Conservation (phyloP, 1,140 invertebrate genomes). For the Drosophila miranda region DNA sequence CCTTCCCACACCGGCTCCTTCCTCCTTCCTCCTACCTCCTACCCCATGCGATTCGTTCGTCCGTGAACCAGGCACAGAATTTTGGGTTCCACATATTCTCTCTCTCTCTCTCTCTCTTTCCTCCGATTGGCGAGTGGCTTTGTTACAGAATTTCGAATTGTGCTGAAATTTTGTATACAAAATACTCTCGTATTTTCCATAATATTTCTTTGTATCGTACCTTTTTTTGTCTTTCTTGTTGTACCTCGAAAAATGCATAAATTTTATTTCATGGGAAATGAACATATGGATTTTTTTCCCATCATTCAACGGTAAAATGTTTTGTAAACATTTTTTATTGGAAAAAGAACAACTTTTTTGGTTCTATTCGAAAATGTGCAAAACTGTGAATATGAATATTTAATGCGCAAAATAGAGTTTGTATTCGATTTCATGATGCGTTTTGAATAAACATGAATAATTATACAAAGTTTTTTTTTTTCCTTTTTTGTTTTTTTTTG, state of each 20-base stretch:
- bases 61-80: slow-evolving; percentile 36
- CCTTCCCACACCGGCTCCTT: neutral
- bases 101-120: neutral
- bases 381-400: slow-evolving; percentile 17
- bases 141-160: slow-evolving; percentile 47
- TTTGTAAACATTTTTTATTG: slow-evolving; percentile 6
- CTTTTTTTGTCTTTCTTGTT: slow-evolving; percentile 21
- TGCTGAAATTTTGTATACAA: too few relatives aligned
- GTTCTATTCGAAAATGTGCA: slow-evolving; percentile 12
- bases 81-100: slow-evolving; percentile 21
- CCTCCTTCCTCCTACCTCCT: neutral
- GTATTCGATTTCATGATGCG: slow-evolving; percentile 5
- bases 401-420: slow-evolving; percentile 7
- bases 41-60: slow-evolving; percentile 14
- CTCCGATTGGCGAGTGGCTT: slow-evolving; percentile 56
- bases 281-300: slow-evolving; percentile 52
- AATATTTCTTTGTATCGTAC: slow-evolving; percentile 53
- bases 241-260: slow-evolving; percentile 63
- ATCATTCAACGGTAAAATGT: slow-evolving; percentile 12
- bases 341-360: too few relatives aligned
- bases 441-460: slow-evolving; percentile 10
- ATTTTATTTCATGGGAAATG: slow-evolving; percentile 69
- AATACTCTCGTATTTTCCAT: slow-evolving; percentile 42
- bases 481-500: too few relatives aligned
- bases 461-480: neutral